Evolutionary conservation across 2,797 vertebrate genomes (phyloP).

Genomic region (Falco novaeseelandiae): DNA sequence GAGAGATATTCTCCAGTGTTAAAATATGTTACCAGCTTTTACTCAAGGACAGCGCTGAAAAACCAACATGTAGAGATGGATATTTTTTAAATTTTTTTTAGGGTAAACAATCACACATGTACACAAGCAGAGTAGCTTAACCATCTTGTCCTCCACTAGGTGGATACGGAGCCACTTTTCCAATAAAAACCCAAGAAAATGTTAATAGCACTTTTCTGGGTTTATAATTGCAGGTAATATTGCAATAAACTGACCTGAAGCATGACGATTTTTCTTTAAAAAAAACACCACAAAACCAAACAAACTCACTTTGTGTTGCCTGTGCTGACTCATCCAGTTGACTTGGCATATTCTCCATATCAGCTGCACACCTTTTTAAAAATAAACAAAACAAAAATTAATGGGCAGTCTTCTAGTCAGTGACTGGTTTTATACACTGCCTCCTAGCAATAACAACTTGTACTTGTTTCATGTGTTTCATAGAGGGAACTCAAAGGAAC

Average conservation of each 20-base stretch:
- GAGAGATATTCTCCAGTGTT: neutral
- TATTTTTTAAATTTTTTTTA: neutral
- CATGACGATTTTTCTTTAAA: neutral
- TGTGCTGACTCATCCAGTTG: slow-evolving; percentile 19
- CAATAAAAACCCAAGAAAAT: neutral
- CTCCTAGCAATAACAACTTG: neutral
- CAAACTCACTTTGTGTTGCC: slow-evolving; percentile 14
- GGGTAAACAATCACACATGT: neutral
- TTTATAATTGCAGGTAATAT: neutral
- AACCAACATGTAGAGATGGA: neutral
- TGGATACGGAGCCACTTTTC: neutral
- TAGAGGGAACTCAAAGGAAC: neutral
- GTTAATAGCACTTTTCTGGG: neutral
- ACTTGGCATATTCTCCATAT: neutral
- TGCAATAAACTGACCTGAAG: neutral
- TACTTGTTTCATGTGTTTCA: neutral
- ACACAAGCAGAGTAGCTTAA: neutral
- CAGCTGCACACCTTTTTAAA: neutral
- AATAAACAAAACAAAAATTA: slow-evolving; percentile 54
- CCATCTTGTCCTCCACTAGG: neutral
- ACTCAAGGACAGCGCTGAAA: neutral
- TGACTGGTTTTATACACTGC: neutral
- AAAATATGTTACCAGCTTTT: neutral
- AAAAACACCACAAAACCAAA: neutral
- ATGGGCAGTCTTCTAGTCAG: neutral